phyloP scores from a whole-genome alignment of 2,797 vertebrate genomes.

The Protosalanx chinensis region DNA sequence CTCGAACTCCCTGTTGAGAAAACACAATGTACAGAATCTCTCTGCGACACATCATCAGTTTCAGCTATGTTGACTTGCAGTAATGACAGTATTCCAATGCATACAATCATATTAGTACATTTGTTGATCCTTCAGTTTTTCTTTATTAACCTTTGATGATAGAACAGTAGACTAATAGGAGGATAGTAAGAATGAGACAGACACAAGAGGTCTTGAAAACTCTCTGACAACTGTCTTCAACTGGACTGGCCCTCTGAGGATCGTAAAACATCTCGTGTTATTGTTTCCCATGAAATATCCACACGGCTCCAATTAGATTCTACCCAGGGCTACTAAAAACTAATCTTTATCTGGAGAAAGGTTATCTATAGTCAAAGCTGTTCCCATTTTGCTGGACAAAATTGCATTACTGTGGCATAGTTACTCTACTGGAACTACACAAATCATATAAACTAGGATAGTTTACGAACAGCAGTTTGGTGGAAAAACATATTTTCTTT shows the following conservation, averaged over 20 bases:
- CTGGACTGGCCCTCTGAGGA: slow-evolving; percentile 31
- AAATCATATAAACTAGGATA: slow-evolving; percentile 26
- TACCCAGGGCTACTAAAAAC: slow-evolving; percentile 22
- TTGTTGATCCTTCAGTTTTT: not conserved
- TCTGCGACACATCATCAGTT: not conserved
- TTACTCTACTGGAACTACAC: slow-evolving; percentile 18
- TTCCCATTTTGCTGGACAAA: slow-evolving; percentile 15
- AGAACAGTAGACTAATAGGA: not conserved
- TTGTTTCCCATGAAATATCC: slow-evolving; percentile 40
- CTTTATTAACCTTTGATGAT: slow-evolving; percentile 3
- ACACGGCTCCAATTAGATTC: slow-evolving; percentile 39
- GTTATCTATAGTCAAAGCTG: slow-evolving; percentile 31
- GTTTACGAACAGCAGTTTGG: slow-evolving; percentile 21
- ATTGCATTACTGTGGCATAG: slow-evolving; percentile 7
- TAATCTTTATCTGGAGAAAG: slow-evolving; percentile 23
- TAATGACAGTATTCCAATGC: not conserved
- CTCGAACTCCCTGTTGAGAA: slow-evolving; percentile 30
- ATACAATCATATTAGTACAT: not conserved
- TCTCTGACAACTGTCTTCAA: slow-evolving; percentile 29
- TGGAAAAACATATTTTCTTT: slow-evolving; percentile 39
- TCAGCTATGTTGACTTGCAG: not conserved
- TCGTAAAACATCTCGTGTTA: slow-evolving; percentile 47
- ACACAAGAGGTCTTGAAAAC: slow-evolving; percentile 36
- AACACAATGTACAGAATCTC: slow-evolving; percentile 3
- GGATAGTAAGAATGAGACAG: not conserved